Percentiles rank a stretch among this genome's conserved stretches.
These are phyloP conservation scores for Empidonax alnorum DNA, from an alignment of 2,113 vertebrate genomes.

Conservation along the genomic window DNA sequence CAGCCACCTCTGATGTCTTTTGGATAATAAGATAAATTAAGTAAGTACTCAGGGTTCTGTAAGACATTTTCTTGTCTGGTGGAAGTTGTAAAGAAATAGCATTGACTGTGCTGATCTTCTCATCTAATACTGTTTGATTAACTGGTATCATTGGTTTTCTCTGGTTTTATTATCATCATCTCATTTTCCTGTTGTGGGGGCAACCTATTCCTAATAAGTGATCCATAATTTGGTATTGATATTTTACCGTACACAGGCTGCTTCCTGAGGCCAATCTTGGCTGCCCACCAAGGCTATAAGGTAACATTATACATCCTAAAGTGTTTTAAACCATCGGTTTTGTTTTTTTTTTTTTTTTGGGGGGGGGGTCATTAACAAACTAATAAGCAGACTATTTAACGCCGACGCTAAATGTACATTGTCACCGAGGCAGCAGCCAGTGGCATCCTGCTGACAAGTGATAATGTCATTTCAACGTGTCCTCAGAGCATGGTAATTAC, in stretches of 20 bases:
- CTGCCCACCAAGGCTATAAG: neutral
- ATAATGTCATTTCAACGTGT: conserved; percentile 51
- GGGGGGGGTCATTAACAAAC: conserved; percentile 18
- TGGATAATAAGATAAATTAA: neutral
- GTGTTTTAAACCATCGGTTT: conserved; percentile 51
- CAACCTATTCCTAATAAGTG: neutral
- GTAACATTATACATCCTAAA: neutral
- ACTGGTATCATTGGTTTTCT: neutral
- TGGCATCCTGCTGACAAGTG: conserved; percentile 57
- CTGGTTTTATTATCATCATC: neutral
- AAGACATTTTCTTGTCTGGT: neutral
- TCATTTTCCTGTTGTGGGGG: neutral
- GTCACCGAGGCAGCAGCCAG: conserved; percentile 48
- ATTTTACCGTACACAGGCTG: neutral
- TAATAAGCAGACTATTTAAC: conserved; percentile 55
- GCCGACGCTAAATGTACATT: conserved; percentile 49
- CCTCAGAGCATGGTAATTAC: conserved; percentile 59
- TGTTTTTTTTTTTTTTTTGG: neutral
- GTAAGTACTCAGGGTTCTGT: neutral
- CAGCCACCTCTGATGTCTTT: neutral
- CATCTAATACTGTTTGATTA: neutral
- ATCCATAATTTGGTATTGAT: neutral
- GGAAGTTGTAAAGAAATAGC: neutral
- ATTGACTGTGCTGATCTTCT: neutral
- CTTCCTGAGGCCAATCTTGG: neutral